Evolutionary conservation across 2,113 vertebrate genomes (phyloP), one percentile per base, ranked within the genome.

Genomic region (Thymallus thymallus): DNA sequence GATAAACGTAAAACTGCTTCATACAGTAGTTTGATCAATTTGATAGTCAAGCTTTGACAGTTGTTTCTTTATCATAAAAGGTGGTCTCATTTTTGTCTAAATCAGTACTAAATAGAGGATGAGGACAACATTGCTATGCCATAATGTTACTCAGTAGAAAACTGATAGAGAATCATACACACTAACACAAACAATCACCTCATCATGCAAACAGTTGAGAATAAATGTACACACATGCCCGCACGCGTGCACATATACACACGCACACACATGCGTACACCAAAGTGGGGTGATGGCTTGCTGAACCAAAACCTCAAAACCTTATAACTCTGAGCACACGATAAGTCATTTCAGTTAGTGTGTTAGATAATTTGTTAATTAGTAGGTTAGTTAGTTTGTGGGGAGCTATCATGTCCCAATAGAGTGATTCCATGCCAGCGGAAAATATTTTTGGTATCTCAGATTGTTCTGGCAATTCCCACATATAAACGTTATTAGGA

Each of bases 331-430:
- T 63, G 29, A 73, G 41, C 76, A 75, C 30, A 41, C 71, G 76
- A 79, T 45, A 3, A 45, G 41, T 3, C 88, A 77, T 83, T 63
- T 20, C n/a, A 60, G 72, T 84, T 79, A 29, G 84, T 84, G 78
- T 45, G 83, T 88, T 86, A 87, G 80, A 46, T 74, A 60, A 83
- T 87, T 84, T 84, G 82, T 87, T 82, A 63, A 85, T 90, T 91
- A 91, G 89, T 91, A 5, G 75, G 89, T 91, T 91, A 88, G 90
- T 68, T 68, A 66, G 63, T 89, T 79, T 81, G 71, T 62, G 72
- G 71, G 69, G 80, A 86, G 84, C 84, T 62, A 5, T 24, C 35
- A 0, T 82, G 76, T 74, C 74, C 65, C 48, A 64, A 41, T 3
- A 41, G 35, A 41, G 35, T 9, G 9, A 41, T 41, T 41, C 35